Base-by-base conservation (phyloP, 92 coral and sea anemone genomes). In the Epizoanthus illoricatus region DNA sequence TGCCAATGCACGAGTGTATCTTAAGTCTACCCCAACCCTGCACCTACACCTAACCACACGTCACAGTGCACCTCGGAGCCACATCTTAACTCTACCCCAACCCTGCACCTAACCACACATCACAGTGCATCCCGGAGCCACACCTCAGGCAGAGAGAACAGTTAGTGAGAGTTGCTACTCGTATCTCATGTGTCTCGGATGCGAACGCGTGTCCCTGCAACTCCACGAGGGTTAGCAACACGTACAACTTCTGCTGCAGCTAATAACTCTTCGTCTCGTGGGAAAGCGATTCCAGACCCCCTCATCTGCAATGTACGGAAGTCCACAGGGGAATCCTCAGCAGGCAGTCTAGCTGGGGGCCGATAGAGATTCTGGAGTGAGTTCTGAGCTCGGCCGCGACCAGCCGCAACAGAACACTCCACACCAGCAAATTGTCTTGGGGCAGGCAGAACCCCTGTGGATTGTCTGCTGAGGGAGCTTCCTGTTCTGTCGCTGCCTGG, bases 361-460 rank as follows among this genome's bases (percentile, higher is more conserved):
- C 89, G 81, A 21, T 76, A 40, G 19, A 91, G 89, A 81, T 92
- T 85, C 40, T 87, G 92, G 54, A 87, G 81, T 68, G 90, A 81
- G 62, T 89, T 80, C 55, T 72, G 79, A n/a, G 93, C 99, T 12
- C 99, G 99, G 40, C 99, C 98, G 65, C 96, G 98, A 69, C 99
- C 99, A 28, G 83, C 84, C 28, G 83, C 43, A 3, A 75, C 90
- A 17, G 88, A 85, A 47, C 90, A 65, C 64, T 86, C 87, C 45
- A 66, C 73, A 40, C 66, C 74, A 21, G 82, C 71, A 63, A 78
- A 78, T 17, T 54, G 33, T 21, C 58, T 78, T 13, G 59, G 61
- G 47, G 82, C 56, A 7, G 56, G 67, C 21, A 21, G 36, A 23
- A 18, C 60, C 17, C 66, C 45, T 21, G 15, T 63, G 4, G 59